phyloP scores from a whole-genome alignment of 2,888 invertebrate genomes.

The Rhimphoctona megacephalus region DNA sequence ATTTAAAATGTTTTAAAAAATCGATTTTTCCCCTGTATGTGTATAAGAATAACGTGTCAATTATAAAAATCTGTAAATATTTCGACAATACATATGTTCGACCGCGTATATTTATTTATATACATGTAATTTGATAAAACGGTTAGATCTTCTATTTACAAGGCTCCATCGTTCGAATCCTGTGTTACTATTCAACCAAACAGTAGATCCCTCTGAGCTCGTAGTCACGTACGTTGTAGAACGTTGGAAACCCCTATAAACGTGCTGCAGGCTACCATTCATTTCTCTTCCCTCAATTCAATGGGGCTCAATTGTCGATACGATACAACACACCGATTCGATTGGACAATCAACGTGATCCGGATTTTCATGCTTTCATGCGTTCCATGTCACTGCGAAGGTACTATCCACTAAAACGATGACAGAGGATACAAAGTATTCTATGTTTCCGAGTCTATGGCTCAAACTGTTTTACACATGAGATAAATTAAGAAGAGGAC shows the following conservation, averaged over 20 bases:
- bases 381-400: slow-evolving; percentile 36
- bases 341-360: slow-evolving; percentile 68
- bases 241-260: slow-evolving; percentile 54
- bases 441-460: slow-evolving; percentile 9
- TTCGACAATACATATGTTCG: background rate
- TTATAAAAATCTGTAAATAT: too few species aligned
- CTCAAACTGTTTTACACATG: slow-evolving; percentile 1
- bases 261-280: slow-evolving; percentile 55
- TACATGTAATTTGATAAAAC: background rate
- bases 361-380: slow-evolving; percentile 65
- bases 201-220: slow-evolving; percentile 32
- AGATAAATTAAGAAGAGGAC: slow-evolving; percentile 1
- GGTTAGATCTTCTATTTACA: background rate
- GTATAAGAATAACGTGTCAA: too few species aligned
- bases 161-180: slow-evolving; percentile 48
- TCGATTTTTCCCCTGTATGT: too few species aligned
- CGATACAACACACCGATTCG: slow-evolving; percentile 61
- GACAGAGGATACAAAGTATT: slow-evolving; percentile 30
- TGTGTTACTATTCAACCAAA: slow-evolving; percentile 37
- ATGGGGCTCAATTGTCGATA: slow-evolving; percentile 66
- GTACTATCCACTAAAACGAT: background rate
- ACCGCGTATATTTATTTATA: background rate
- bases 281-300: slow-evolving; percentile 54
- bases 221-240: slow-evolving; percentile 50
- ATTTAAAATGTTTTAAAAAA: too few species aligned